Base-by-base conservation (phyloP, 2,888 invertebrate species). In the Acanthosepion esculentum region DNA sequence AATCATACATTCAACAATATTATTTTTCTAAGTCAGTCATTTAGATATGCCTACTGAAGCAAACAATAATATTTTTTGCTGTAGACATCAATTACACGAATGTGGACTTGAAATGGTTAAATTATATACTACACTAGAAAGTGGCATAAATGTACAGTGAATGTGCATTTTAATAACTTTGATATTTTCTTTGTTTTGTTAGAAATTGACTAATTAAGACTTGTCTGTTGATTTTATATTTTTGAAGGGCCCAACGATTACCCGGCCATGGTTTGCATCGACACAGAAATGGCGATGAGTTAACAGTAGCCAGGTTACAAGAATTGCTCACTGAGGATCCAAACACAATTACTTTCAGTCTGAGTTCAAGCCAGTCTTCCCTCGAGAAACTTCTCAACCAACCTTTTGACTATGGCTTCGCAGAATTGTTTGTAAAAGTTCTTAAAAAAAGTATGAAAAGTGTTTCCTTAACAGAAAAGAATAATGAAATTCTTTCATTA, bases 341-440 rank as follows among this genome's bases (percentile, higher is more conserved):
- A 93, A 93, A n/a, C 10, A 12, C 26, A 53, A 50, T 93, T 93
- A 53, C n/a, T 26, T 48, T 93, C 23, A 50, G n/a, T 48, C 53
- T 93, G 20, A 10, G 18, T 18, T 93, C 48, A 29, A 53, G 33
- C 29, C 18, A 18, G 53, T 1, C 4, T 6, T 1, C 8, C 4
- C 26, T 48, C 10, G n/a, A 50, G 4, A 10, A 50, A 48, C n/a
- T 93, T 93, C 29, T 93, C 50, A 10, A 93, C 33, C 48, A 93
- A 20, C 53, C 50, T 0, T 12, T 93, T 4, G 15, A 50, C 18
- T 53, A 53, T 93, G n/a, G 23, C 26, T n/a, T 53, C 3, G 53
- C 93, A 48, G 53, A n/a, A 93, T 53, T 93, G 33, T 93, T 93
- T 93, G 15, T 93, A 18, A 93, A 20, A 48, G 93, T 93, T n/a